Evolutionary conservation across 2,797 vertebrate genomes (phyloP).

Genomic region (Pangasius krempfi): DNA sequence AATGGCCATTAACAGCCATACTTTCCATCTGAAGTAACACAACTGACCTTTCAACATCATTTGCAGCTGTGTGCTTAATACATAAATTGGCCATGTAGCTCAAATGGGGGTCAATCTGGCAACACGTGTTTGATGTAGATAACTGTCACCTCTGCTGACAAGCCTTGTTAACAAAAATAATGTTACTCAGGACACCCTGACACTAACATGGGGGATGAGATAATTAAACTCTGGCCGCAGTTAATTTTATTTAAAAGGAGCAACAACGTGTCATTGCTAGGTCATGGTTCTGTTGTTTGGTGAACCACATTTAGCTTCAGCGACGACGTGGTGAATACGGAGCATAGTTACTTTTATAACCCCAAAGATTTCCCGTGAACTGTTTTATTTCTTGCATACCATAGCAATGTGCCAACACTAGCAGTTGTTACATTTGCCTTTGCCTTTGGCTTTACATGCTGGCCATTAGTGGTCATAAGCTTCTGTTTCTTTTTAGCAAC

Average conservation of each 20-base stretch:
- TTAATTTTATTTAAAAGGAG: background rate
- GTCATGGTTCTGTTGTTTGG: background rate
- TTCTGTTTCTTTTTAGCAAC: background rate
- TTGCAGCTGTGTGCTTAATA: background rate
- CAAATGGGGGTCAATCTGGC: slow-evolving; percentile 2
- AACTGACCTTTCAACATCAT: background rate
- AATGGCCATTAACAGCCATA: background rate
- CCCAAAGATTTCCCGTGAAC: background rate
- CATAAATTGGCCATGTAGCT: background rate
- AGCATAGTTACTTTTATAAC: background rate
- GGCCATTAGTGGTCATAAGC: background rate
- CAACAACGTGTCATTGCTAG: background rate
- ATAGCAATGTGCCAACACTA: background rate
- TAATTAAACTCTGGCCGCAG: background rate
- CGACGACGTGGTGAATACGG: background rate
- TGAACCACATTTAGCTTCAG: background rate
- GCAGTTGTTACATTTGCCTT: background rate
- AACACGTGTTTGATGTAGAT: background rate
- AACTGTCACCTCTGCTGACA: background rate
- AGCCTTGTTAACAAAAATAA: background rate
- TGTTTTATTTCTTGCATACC: background rate
- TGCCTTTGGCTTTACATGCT: background rate
- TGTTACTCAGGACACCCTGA: background rate
- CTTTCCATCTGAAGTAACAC: background rate
- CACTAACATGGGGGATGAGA: background rate